Conservation (phyloP, 2,888 invertebrate genomes). For the Rhagonycha fulva region DNA sequence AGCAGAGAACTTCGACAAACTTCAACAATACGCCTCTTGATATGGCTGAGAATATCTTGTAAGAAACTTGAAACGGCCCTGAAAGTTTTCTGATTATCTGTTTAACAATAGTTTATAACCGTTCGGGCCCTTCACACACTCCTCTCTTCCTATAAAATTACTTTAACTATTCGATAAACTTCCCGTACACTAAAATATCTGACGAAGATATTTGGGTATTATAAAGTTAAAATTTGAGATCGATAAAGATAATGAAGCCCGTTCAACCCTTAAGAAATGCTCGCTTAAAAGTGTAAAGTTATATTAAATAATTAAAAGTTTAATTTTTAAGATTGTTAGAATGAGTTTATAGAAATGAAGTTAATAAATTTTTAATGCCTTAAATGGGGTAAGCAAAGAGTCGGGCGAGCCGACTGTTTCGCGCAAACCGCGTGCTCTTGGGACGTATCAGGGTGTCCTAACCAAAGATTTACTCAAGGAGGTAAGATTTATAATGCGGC, state of each 20-base stretch:
- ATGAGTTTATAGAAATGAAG: background rate
- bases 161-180: constrained; percentile 22
- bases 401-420: constrained; percentile 22
- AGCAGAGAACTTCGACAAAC: constrained; percentile 27
- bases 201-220: background rate
- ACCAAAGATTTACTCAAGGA: constrained; percentile 37
- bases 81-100: constrained; percentile 24
- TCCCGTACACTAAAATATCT: background rate
- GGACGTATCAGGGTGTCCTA: constrained; percentile 29
- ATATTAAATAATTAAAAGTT: background rate
- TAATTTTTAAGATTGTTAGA: background rate
- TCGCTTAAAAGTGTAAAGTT: background rate
- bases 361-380: constrained; percentile 28
- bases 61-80: constrained; percentile 15
- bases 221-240: background rate
- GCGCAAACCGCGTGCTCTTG: constrained; percentile 27
- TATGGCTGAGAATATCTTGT: constrained; percentile 23
- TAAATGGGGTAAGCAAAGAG: constrained; percentile 7
- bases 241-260: background rate
- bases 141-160: constrained; percentile 8
- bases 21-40: constrained; percentile 21
- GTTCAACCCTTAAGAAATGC: background rate
- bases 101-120: constrained; percentile 22
- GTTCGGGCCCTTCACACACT: constrained; percentile 5
- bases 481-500: constrained; percentile 42